phyloP scores from a whole-genome alignment of 2,113 vertebrate species.

The Dromiciops gliroides region DNA sequence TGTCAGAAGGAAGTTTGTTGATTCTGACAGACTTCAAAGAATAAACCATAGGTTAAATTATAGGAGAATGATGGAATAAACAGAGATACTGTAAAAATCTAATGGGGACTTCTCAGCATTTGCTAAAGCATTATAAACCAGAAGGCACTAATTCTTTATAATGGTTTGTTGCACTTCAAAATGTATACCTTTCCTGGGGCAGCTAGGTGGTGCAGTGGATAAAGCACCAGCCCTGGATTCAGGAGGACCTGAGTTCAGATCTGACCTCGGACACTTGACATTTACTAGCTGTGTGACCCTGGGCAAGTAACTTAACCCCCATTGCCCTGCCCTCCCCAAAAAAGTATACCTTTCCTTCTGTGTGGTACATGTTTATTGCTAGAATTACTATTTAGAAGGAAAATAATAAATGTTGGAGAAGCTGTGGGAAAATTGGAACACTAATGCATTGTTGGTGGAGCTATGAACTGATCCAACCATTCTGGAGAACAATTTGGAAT shows the following conservation, averaged over 20 bases:
- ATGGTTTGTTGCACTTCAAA: not conserved
- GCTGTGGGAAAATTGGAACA: no score
- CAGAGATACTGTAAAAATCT: not conserved
- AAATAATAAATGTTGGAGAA: no score
- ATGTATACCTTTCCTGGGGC: not conserved
- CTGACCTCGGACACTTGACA: no score
- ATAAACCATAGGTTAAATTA: not conserved
- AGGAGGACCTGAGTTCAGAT: no score
- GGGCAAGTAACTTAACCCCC: no score
- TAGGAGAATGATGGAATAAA: not conserved
- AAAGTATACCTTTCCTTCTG: not conserved
- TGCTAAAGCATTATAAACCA: not conserved
- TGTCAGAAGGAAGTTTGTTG: not conserved
- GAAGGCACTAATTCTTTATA: not conserved
- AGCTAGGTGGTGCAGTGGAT: no score
- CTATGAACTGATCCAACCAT: no score
- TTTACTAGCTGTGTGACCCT: no score
- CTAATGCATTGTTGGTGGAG: no score
- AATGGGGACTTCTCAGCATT: not conserved
- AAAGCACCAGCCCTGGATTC: no score
- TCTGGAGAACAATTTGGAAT: no score
- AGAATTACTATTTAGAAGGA: not conserved
- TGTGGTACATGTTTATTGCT: not conserved
- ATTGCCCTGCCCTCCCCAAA: no score
- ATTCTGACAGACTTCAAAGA: not conserved